These are phyloP conservation scores for Nasonia longicornis DNA, from an alignment of 1,140 invertebrate species.

Conservation along the genomic window DNA sequence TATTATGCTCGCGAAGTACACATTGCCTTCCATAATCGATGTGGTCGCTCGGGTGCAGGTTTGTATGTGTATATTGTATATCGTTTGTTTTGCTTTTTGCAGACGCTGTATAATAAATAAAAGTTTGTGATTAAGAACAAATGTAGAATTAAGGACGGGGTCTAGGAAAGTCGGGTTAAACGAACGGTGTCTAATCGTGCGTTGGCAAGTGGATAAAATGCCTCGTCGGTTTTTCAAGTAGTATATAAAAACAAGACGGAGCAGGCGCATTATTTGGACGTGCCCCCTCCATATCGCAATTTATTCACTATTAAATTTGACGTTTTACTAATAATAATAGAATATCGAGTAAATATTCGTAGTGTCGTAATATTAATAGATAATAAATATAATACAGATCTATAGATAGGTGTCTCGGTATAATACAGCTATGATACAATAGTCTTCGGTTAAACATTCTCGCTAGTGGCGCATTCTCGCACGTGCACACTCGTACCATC, in stretches of 20 bases:
- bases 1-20: neutral
- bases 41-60: constrained; percentile 13
- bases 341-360: constrained; percentile 68
- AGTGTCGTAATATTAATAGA: constrained; percentile 64
- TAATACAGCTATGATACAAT: constrained; percentile 69
- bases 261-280: constrained; percentile 41
- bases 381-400: constrained; percentile 71
- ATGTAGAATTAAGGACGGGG: constrained; percentile 9
- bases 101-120: constrained; percentile 53
- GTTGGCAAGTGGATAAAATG: constrained; percentile 54
- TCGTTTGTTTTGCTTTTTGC: constrained; percentile 2
- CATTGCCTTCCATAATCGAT: neutral
- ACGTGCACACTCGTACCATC: constrained; percentile 9
- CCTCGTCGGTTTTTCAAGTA: constrained; percentile 54
- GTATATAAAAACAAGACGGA: constrained; percentile 51
- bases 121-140: constrained; percentile 47
- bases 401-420: constrained; percentile 67
- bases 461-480: constrained; percentile 16
- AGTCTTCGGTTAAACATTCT: constrained; percentile 52
- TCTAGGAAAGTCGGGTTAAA: constrained; percentile 43
- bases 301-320: constrained; percentile 67
- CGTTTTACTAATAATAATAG: constrained; percentile 66
- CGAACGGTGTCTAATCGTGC: constrained; percentile 53
- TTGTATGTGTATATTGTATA: neutral
- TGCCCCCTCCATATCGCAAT: constrained; percentile 56